Evolutionary conservation across 2,797 vertebrate species (phyloP), one percentile per base, ranked within the genome.

Genomic region (Coregonus suidteri): DNA sequence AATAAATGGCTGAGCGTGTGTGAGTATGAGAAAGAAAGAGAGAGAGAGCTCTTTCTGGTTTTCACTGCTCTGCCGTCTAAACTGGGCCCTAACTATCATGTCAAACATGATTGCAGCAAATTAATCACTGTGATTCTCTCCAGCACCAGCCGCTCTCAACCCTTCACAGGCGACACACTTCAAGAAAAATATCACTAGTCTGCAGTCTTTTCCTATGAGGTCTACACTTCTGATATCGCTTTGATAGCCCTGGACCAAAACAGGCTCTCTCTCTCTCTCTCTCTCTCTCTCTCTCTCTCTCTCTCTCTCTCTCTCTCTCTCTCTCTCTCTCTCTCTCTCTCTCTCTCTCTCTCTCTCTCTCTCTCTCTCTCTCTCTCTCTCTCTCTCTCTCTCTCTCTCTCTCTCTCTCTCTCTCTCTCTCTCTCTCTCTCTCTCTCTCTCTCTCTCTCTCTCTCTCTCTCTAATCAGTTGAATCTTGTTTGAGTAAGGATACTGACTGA

Each of bases 51-150:
- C 74, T 64, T 73, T 84, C 78, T 88, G 90, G 69, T 90, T 88
- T 80, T 88, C 83, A 85, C 86, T 82, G 82, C 76, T 76, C 73
- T 81, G 83, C 73, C 81, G 71, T 82, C 87, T 83, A 77, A 89
- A 92, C 87, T 83, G 72, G 75, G 79, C 89, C 75, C 82, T 82
- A 87, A 87, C 79, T 74, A 75, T 88, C 74, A 84, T 86, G 85
- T 92, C 85, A 91, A 90, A 90, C 88, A 87, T 85, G 82, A 89
- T 89, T 84, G 80, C 86, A 81, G 84, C 82, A 74, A 87, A 90
- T 88, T 82, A 79, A 88, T 89, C 77, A 75, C 83, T 87, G 79
- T 88, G 76, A 88, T 84, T 88, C 76, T 20, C 31, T 20, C 35
- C 75, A 67, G 88, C 82, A 84, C 79, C 88, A 76, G 80, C 81